A percentile compares a stretch with the other conserved stretches of the same genome.
These are phyloP conservation scores for Drosophila bipectinata DNA, from an alignment of 1,140 invertebrate species.

Conservation along the genomic window DNA sequence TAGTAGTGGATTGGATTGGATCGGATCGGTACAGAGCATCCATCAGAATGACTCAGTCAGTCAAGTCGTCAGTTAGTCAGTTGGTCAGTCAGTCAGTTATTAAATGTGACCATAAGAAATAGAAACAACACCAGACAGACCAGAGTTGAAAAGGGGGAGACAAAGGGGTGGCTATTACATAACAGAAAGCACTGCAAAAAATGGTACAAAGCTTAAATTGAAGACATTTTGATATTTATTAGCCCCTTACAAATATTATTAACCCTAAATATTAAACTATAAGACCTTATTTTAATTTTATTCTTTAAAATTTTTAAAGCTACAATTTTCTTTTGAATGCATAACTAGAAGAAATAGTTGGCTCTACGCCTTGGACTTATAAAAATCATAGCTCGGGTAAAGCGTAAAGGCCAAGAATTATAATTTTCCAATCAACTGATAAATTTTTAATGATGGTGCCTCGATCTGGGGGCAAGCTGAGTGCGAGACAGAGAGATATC, in stretches of 20 bases:
- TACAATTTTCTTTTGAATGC: background rate
- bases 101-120: conserved; percentile 70
- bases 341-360: background rate
- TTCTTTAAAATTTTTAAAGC: background rate
- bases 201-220: background rate
- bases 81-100: conserved; percentile 57
- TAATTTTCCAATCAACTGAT: conserved; percentile 83
- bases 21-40: conserved; percentile 42
- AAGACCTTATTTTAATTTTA: background rate
- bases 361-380: conserved; percentile 27
- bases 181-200: conserved; percentile 39
- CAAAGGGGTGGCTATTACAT: conserved; percentile 57
- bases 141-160: too few relatives aligned
- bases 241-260: too few relatives aligned
- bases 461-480: conserved; percentile 1
- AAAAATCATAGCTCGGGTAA: conserved; percentile 69
- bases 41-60: conserved; percentile 34
- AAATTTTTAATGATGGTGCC: conserved; percentile 79
- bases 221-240: too few relatives aligned
- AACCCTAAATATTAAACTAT: too few relatives aligned
- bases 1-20: conserved; percentile 6
- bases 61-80: conserved; percentile 39
- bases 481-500: conserved; percentile 14
- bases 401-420: conserved; percentile 80
- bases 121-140: conserved; percentile 30